Conservation (phyloP, 2,888 invertebrate species). For the Thumatha senex region DNA sequence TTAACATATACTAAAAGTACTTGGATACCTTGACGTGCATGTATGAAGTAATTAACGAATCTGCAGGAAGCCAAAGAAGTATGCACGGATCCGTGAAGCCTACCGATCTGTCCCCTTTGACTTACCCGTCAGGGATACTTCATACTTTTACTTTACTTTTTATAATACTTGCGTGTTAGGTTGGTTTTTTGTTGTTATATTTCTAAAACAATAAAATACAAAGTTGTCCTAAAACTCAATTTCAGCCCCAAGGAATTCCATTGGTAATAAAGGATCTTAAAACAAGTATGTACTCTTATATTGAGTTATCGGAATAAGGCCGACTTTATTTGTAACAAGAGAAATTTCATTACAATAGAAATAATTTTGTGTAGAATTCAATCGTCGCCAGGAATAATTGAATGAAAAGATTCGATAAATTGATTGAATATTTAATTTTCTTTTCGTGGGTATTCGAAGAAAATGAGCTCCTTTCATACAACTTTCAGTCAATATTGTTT, state of each 20-base stretch:
- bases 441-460: constrained; percentile 4
- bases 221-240: not conserved
- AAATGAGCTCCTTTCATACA: not conserved
- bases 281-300: constrained; percentile 3
- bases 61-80: too few species aligned
- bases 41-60: too few species aligned
- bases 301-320: constrained; percentile 4
- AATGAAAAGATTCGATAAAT: constrained; percentile 12
- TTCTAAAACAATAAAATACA: too few species aligned
- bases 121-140: too few species aligned
- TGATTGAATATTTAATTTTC: constrained; percentile 13
- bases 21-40: too few species aligned
- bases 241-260: not conserved
- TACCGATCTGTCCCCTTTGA: too few species aligned
- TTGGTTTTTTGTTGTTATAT: too few species aligned
- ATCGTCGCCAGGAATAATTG: constrained; percentile 10
- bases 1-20: too few species aligned
- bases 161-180: too few species aligned
- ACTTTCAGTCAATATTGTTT: not conserved
- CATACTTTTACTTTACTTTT: too few species aligned
- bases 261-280: constrained; percentile 1
- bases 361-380: constrained; percentile 13
- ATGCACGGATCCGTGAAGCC: too few species aligned
- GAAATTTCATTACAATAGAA: constrained; percentile 12
- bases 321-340: constrained; percentile 6